Base-by-base conservation (phyloP, 2,888 invertebrate species). In the Acanthococcus lagerstroemiae region DNA sequence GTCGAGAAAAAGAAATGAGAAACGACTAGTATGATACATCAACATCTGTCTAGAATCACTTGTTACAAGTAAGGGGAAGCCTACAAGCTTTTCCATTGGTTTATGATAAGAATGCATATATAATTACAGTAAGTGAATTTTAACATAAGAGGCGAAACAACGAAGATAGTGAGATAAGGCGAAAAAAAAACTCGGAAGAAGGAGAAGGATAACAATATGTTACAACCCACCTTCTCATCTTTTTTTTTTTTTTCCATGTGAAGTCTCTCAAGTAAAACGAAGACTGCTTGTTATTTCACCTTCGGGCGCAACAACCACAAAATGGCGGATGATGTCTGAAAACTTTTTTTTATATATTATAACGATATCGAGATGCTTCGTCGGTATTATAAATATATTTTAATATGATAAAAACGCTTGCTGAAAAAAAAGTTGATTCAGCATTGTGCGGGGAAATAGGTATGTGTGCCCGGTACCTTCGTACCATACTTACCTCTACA, bases 21-120 rank as follows among this genome's bases (percentile, higher is more conserved):
- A 37, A 37, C 37, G 37, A 37, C 45, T 45, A 24, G 50, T 48
- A 61, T 15, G 19, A 55, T 26, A 27, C 24, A 52, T 61, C 44
- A 50, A 37, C 61, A 54, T 37, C 44, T 50, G 61, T 61, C 52
- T 4, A 24, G 27, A 25, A 55, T 27, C 26, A 55, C 55, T 26
- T 55, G 19, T 30, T 55, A n/a, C 50, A 19, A 17, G 19, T 3
- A 27, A 50, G 30, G 30, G 24, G 52, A 61, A 52, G 24, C 48
- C 24, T 50, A 52, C 37, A 24, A 27, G 48, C 22, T 37, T 61
- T 61, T 61, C 37, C 61, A 61, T 61, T 61, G 50, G 50, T 52
- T 61, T 61, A 52, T 61, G 61, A 61, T 61, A 61, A 61, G 52
- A 61, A 61, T 61, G 61, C 61, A 61, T 61, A 52, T n/a, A n/a